Conservation (phyloP, 2,888 invertebrate species). For the Beris chalybata region DNA sequence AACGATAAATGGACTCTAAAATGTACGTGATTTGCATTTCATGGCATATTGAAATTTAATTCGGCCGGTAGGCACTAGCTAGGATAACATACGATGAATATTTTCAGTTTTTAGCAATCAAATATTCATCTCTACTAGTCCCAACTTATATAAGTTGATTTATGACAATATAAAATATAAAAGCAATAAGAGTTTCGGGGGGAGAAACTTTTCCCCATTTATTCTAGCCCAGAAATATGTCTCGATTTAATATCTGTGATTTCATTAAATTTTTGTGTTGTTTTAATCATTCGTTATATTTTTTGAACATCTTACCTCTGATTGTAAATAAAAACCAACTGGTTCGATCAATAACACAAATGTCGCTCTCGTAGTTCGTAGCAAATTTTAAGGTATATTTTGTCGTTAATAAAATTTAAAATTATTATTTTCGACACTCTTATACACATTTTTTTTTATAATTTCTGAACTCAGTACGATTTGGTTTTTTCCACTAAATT, state of each 20-base stretch:
- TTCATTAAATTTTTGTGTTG: neutral
- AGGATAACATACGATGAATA: too few species aligned
- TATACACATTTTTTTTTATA: slow-evolving; percentile 9
- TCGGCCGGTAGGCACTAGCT: too few species aligned
- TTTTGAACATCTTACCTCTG: slow-evolving; percentile 23
- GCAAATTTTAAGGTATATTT: slow-evolving; percentile 9
- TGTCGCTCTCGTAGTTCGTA: slow-evolving; percentile 20
- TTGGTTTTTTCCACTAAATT: slow-evolving; percentile 20
- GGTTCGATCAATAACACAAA: slow-evolving; percentile 15
- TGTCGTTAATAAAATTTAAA: slow-evolving; percentile 11
- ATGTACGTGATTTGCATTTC: too few species aligned
- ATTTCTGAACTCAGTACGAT: slow-evolving; percentile 17
- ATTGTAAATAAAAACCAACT: slow-evolving; percentile 4
- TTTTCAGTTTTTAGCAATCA: too few species aligned
- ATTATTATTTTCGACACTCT: slow-evolving; percentile 13
- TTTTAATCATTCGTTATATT: slow-evolving; percentile 5
- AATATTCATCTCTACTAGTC: too few species aligned
- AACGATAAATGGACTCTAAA: too few species aligned
- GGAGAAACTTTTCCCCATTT: too few species aligned
- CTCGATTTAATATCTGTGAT: too few species aligned
- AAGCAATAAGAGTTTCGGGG: neutral
- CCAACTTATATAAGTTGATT: too few species aligned
- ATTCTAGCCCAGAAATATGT: too few species aligned
- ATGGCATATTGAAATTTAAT: too few species aligned
- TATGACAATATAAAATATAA: too few species aligned